A percentile compares a stretch with the other conserved stretches of the same genome.
Conservation (phyloP, 2,797 vertebrate species). For the Orestias chungarensis region DNA sequence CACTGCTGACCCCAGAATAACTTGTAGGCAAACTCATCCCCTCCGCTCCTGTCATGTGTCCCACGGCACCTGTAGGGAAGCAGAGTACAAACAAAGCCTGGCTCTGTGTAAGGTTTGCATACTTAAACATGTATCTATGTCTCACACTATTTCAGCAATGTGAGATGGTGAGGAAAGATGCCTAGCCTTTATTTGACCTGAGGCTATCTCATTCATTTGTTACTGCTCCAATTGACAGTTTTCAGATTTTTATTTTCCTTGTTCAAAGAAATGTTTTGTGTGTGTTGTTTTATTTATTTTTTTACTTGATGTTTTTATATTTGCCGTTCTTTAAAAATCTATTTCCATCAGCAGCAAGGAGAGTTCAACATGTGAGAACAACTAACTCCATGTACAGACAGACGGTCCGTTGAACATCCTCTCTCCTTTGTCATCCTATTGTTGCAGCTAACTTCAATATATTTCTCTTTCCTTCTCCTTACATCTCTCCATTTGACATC, state of each 20-base stretch:
- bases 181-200: not conserved
- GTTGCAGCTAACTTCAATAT: conserved; percentile 23
- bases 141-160: conserved; percentile 8
- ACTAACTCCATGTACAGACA: conserved; percentile 20
- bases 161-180: not conserved
- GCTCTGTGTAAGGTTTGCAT: not conserved
- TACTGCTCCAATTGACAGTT: not conserved
- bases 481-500: conserved; percentile 26
- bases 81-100: conserved; percentile 12
- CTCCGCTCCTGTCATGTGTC: conserved; percentile 3
- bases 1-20: conserved; percentile 8
- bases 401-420: conserved; percentile 30
- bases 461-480: conserved; percentile 28
- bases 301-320: not conserved
- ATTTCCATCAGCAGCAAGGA: not conserved
- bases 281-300: not conserved
- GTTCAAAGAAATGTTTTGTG: not conserved
- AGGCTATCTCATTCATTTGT: not conserved
- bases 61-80: not conserved
- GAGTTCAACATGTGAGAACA: conserved; percentile 11
- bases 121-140: conserved; percentile 7
- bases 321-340: not conserved
- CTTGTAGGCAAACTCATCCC: not conserved
- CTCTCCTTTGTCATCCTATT: conserved; percentile 3
- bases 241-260: not conserved